Percentiles rank a stretch among this genome's conserved stretches.
Conservation (phyloP, 2,113 vertebrate species). For the Baryphthengus martii region DNA sequence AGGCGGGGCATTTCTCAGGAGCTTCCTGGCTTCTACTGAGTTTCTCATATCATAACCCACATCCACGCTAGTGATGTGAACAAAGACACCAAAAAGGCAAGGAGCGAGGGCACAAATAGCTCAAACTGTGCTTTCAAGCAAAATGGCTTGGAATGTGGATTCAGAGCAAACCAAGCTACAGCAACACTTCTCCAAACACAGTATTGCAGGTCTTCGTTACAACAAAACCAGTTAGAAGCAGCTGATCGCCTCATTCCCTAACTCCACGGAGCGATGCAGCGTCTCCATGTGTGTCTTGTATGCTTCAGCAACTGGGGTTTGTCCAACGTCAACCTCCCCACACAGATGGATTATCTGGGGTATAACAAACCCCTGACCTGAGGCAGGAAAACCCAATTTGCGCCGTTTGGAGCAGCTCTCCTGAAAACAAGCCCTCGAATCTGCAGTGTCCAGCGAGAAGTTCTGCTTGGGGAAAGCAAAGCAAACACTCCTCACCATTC, state of each 20-base stretch:
- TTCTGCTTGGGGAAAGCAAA: background rate
- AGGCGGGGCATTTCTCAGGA: background rate
- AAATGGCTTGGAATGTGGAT: background rate
- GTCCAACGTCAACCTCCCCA: background rate
- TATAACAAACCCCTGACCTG: background rate
- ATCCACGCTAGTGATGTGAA: accelerated
- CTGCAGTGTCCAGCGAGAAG: background rate
- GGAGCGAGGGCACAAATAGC: background rate
- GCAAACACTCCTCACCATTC: background rate
- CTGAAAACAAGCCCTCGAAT: background rate
- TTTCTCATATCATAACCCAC: accelerated
- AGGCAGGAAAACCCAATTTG: background rate
- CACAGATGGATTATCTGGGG: background rate
- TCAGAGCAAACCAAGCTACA: background rate
- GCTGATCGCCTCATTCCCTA: background rate
- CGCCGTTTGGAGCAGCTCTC: background rate
- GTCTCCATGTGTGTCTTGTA: background rate
- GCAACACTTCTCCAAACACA: background rate
- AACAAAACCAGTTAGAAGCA: background rate
- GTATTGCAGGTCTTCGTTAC: background rate
- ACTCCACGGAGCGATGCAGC: background rate
- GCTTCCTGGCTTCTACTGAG: background rate
- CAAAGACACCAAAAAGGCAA: background rate
- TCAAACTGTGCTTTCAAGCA: background rate
- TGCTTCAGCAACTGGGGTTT: background rate